Evolutionary conservation across 2,113 vertebrate species (phyloP).

Genomic region (Pomatorhinus ruficollis): DNA sequence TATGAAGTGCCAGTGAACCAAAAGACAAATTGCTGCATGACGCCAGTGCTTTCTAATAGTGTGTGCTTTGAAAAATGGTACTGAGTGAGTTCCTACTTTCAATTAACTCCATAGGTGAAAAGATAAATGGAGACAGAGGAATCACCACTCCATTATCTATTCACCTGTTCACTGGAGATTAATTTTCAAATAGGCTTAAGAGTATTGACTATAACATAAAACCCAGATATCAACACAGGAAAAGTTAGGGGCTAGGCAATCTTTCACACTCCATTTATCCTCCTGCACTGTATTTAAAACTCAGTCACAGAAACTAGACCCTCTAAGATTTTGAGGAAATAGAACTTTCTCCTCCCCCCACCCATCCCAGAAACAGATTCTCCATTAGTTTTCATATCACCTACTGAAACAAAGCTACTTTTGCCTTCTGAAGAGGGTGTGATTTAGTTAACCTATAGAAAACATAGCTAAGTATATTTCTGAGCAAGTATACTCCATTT

Average conservation of each 20-base stretch:
- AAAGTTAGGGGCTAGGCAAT: neutral
- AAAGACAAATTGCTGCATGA: neutral
- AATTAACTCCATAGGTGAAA: neutral
- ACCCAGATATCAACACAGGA: conserved; percentile 17
- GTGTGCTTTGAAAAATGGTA: conserved; percentile 8
- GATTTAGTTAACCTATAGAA: neutral
- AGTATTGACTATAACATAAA: conserved; percentile 4
- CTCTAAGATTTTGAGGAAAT: neutral
- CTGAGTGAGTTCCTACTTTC: neutral
- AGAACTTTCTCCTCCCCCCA: neutral
- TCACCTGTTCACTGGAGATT: conserved; percentile 39
- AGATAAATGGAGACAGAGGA: neutral
- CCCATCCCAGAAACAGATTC: neutral
- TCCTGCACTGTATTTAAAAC: neutral
- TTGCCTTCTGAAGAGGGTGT: neutral
- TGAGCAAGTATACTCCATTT: neutral
- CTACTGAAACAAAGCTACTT: neutral
- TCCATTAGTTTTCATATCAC: neutral
- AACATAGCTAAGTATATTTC: neutral
- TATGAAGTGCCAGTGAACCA: neutral
- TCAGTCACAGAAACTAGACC: neutral
- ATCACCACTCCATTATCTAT: neutral
- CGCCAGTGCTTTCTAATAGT: neutral
- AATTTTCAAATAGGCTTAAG: conserved; percentile 20
- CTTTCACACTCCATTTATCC: conserved; percentile 9